phyloP scores from a whole-genome alignment of 2,797 vertebrate species.

The Vultur gryphus region DNA sequence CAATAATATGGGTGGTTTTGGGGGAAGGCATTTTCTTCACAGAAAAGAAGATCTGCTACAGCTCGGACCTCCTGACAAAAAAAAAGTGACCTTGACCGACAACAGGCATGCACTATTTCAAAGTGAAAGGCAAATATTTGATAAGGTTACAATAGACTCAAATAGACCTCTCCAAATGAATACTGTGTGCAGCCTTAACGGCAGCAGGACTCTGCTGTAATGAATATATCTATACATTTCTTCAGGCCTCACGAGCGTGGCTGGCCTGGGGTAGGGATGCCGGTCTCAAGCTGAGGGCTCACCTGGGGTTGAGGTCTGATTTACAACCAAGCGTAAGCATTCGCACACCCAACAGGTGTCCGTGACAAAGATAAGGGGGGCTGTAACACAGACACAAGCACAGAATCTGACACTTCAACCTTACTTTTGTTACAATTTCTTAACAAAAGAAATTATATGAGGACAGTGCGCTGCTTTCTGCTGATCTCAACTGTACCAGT shows the following conservation, averaged over 20 bases:
- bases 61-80: not conserved
- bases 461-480: not conserved
- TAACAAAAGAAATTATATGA: not conserved
- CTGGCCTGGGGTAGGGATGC: not conserved
- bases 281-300: not conserved
- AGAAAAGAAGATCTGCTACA: not conserved
- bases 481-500: not conserved
- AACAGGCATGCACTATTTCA: not conserved
- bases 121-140: not conserved
- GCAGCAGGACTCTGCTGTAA: not conserved
- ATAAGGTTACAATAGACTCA: not conserved
- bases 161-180: not conserved
- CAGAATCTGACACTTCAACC: not conserved
- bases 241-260: not conserved
- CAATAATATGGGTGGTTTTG: not conserved
- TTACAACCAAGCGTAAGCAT: not conserved
- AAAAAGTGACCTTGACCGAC: not conserved
- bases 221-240: not conserved
- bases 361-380: not conserved
- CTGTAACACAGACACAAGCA: not conserved
- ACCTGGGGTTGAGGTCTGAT: not conserved
- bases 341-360: not conserved
- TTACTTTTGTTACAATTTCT: not conserved
- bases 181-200: not conserved
- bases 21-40: not conserved